phyloP scores from a whole-genome alignment of 2,888 invertebrate genomes.

The Eupithecia tripunctaria region DNA sequence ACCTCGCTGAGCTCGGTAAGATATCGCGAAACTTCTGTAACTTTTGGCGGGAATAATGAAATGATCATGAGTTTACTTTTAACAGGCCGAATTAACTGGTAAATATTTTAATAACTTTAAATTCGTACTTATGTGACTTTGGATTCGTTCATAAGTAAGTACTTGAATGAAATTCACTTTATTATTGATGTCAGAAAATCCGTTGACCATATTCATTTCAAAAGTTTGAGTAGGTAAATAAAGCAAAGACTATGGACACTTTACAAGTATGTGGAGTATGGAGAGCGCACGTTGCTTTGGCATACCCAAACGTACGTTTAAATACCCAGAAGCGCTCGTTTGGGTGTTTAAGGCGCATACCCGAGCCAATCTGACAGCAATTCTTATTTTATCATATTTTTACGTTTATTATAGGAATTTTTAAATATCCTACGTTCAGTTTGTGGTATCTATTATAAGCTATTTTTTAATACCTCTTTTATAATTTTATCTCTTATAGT shows the following conservation, averaged over 20 bases:
- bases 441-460: too few species aligned
- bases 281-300: background rate
- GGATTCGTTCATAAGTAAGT: too few species aligned
- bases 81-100: background rate
- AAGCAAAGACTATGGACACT: background rate
- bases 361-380: too few species aligned
- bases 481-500: too few species aligned
- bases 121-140: too few species aligned
- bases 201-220: background rate
- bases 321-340: background rate
- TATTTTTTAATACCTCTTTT: too few species aligned
- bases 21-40: slow-evolving; percentile 37
- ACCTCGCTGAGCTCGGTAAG: slow-evolving; percentile 33
- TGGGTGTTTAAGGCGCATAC: too few species aligned
- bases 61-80: slow-evolving; percentile 35
- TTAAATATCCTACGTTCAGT: too few species aligned
- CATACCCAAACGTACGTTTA: background rate
- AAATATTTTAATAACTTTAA: background rate
- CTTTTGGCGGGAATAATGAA: slow-evolving; percentile 34
- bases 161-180: background rate
- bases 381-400: too few species aligned
- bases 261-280: too few species aligned
- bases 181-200: background rate
- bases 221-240: background rate
- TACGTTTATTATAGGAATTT: too few species aligned